Base-by-base conservation (phyloP, 2,888 invertebrate genomes). In the Ornithoptera priamus region DNA sequence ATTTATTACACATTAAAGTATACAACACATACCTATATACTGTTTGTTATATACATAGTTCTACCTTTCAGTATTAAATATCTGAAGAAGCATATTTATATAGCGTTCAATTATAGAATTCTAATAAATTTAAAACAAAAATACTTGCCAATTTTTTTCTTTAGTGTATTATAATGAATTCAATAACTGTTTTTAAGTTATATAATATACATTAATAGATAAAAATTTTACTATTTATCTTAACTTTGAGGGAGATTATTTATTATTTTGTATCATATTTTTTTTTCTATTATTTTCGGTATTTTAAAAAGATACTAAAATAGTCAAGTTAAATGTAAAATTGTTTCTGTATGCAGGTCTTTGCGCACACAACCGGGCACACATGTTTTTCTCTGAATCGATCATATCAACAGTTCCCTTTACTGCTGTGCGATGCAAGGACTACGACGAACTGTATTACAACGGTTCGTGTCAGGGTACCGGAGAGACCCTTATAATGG, bases 381-480 rank as follows among this genome's bases (percentile, higher is more conserved):
- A 93, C 76, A 89, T 93, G 88, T 93, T 87, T 77, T 93, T 93
- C 80, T 80, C 93, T 1, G 93, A 93, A 82, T 93, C 93, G 36
- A 93, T 93, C 64, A 86, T 82, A 68, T 90, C 93, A 0, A 74
- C 76, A 7, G 85, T 87, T 2, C 88, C 89, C 0, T 93, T 93
- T 81, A 89, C 89, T 0, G 93, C 92, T 1, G 89, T 92, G 1
- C 80, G 90, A 0, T 93, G 93, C 71, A 78, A 81, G 70, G 86
- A 82, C 71, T 93, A 93, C 74, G 87, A 93, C 62, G 92, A 92
- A 72, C 76, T 92, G 4, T 91, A 88, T 76, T 91, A 92, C 78
- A 75, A 77, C 0, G 87, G 92, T 0, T 83, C 85, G 12, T 93
- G 93, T 69, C 80, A 83, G 71, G 93, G 93, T 30, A 93, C 93